These are phyloP conservation scores for Acrossocheilus wenchowensis DNA, from an alignment of 2,797 vertebrate genomes.

Conservation along the genomic window DNA sequence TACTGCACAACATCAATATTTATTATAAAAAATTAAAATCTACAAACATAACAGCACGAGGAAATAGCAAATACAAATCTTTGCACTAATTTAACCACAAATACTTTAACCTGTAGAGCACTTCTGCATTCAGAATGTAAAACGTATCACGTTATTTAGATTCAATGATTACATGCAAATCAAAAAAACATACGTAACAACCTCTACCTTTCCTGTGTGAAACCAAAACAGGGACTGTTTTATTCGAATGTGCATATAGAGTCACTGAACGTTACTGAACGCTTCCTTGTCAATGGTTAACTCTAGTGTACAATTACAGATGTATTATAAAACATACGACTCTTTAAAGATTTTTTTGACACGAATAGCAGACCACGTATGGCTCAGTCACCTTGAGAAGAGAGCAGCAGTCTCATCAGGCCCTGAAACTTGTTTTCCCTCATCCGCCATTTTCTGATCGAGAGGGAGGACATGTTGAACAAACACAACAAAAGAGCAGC, in stretches of 20 bases:
- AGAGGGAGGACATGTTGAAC: slow-evolving; percentile 95
- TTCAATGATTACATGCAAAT: background rate
- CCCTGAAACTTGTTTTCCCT: slow-evolving; percentile 71
- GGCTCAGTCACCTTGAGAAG: slow-evolving; percentile 49
- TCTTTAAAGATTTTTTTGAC: background rate
- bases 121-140: background rate
- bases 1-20: background rate
- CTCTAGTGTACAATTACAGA: background rate
- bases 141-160: background rate
- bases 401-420: slow-evolving; percentile 34
- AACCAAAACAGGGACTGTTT: too few species aligned
- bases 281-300: background rate
- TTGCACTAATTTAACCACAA: background rate
- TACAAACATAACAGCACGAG: background rate
- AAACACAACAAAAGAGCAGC: slow-evolving; percentile 97
- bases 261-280: background rate
- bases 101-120: background rate
- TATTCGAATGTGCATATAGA: background rate
- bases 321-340: background rate
- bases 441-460: slow-evolving; percentile 97
- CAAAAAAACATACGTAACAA: background rate
- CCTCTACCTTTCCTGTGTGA: background rate
- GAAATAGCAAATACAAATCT: background rate
- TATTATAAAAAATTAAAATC: too few species aligned
- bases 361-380: background rate